Evolutionary conservation across 2,113 vertebrate species (phyloP), one percentile per base, ranked within the genome.

Genomic region (Orcinus orca): DNA sequence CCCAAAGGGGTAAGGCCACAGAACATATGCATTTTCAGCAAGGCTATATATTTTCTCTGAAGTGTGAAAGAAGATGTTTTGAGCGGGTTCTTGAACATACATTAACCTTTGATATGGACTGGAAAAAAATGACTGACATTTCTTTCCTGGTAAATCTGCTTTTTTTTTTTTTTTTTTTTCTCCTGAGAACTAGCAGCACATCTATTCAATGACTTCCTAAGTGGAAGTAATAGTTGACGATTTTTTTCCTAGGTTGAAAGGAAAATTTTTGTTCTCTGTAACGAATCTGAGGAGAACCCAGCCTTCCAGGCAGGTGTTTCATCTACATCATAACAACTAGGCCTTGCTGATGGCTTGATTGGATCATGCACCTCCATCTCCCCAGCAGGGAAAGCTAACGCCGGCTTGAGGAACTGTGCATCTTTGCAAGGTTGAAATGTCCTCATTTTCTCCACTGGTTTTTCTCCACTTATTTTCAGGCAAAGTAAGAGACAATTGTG

Each of bases 401-500:
- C 47, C 88, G 10, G n/a, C 26, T 60, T 68, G 68, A 94, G 50
- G 60, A 89, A 58, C 50, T 88, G 50, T n/a, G 26, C 20, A 53
- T 86, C 67, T 94, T 88, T 77, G 68, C 21, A 88, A 70, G 41
- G 36, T 53, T 91, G 55, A 88, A 95, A 74, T 76, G 88, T 63
- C 86, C 71, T 94, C 55, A 92, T 93, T 93, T 97, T 73, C 84
- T 97, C 85, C 33, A 70, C 50, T 94, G 55, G 55, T 5, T 41
- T 41, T 41, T 41, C 41, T 41, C 41, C 41, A 41, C 6, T 41
- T 41, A 88, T 93, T 92, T 97, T 97, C 83, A 93, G 76, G 50
- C 23, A 91, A 87, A 88, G 85, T 68, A 91, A 95, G 11, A 93
- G 55, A 92, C 17, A 84, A 83, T 33, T 82, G 38, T 71, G n/a